Evolutionary conservation across 1,140 invertebrate species (phyloP), one percentile per base, ranked within the genome.

Genomic region (Drepana arcuata): DNA sequence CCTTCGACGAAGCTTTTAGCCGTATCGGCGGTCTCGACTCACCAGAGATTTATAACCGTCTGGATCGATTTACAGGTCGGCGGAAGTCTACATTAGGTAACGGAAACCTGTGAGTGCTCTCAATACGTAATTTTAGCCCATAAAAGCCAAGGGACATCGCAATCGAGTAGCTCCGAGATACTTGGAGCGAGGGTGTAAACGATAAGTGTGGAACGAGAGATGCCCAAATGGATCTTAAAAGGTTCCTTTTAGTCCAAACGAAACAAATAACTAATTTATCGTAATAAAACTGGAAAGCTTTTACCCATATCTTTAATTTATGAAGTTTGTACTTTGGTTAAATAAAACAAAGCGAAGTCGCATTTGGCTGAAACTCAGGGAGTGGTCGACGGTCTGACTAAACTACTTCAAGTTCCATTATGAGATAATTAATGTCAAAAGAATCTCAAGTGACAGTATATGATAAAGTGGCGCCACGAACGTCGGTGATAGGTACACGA

Each of bases 1-100:
- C 49, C 34, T 60, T 50, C 57, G 50, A 42, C 57, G 62, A 67
- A 57, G 70, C 72, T 77, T 71, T 75, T 71, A 78, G 42, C 67
- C 65, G 64, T 78, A 81, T 78, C 72, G 47, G 42, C 43, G 50
- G 46, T 53, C 45, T 44, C 50, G 48, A 29, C 52, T 54, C 53
- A 41, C 41, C 18, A 24, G 53, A 68, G 63, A 75, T 74, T 75
- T 78, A 80, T 70, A 64, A 64, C 55, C 57, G 54, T 55, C 57
- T 63, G 54, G 41, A 57, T 63, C 72, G 58, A 71, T 75, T 65
- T 58, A 67, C 66, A 57, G 60, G 59, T 67, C 65, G 64, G 44
- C 71, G 71, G 69, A 70, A 65, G 60, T 70, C 51, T 52, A 61
- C 56, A 51, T 56, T 65, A 56, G 62, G 56, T 60, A 65, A 73